Conservation (phyloP, 2,113 vertebrate species). For the Dryoscopus gambensis region DNA sequence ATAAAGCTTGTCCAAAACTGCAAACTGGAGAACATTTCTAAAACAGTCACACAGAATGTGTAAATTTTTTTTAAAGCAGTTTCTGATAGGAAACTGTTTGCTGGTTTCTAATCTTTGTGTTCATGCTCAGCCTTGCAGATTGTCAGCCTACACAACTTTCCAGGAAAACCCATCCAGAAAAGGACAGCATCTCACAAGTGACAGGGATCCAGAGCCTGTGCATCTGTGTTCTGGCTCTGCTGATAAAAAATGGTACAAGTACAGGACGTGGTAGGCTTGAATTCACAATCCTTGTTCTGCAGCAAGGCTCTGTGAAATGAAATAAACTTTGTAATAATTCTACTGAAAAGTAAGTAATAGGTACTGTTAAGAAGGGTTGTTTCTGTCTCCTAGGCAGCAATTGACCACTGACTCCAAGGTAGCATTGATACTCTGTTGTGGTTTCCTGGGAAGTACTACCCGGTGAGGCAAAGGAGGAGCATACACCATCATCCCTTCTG, state of each 20-base stretch:
- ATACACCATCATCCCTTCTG: not conserved
- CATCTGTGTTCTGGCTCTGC: not conserved
- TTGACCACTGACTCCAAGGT: not conserved
- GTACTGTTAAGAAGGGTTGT: not conserved
- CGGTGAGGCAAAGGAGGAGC: not conserved
- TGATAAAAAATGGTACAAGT: not conserved
- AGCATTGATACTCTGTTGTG: not conserved
- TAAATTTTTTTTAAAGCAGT: not conserved
- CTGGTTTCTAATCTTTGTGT: not conserved
- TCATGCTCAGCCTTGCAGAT: not conserved
- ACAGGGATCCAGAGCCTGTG: not conserved
- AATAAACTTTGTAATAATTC: not conserved
- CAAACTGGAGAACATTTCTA: not conserved
- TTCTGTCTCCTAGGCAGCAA: not conserved
- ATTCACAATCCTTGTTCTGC: not conserved
- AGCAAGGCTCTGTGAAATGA: not conserved
- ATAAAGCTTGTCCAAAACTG: not conserved
- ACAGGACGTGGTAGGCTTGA: not conserved
- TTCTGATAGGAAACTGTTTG: not conserved
- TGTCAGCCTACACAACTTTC: not conserved
- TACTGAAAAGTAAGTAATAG: not conserved
- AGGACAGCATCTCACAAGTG: not conserved
- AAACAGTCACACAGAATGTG: not conserved
- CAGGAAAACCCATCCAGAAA: not conserved
- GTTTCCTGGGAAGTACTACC: not conserved